Evolutionary conservation across 2,797 vertebrate genomes (phyloP).

Genomic region (Pipistrellus pipistrellus): DNA sequence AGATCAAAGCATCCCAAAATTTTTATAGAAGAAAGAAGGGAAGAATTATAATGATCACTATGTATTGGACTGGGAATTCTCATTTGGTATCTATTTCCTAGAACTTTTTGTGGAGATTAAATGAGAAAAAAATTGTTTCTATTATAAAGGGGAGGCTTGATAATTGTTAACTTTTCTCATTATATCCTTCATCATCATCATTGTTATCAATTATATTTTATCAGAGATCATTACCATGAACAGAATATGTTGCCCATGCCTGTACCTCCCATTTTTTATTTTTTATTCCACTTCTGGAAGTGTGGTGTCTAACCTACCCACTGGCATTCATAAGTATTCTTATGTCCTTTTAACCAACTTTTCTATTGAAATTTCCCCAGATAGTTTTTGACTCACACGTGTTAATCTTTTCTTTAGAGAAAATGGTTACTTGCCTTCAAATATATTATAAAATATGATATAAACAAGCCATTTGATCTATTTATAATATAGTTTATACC

Average conservation of each 20-base stretch:
- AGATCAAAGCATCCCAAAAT: background rate
- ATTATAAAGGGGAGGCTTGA: background rate
- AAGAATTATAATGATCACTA: background rate
- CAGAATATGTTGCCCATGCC: background rate
- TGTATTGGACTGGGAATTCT: background rate
- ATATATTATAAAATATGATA: slow-evolving; percentile 1
- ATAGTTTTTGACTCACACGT: background rate
- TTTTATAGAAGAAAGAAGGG: background rate
- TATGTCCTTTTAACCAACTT: background rate
- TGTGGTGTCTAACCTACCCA: background rate
- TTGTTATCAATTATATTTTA: background rate
- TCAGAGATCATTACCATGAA: background rate
- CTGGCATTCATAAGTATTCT: background rate
- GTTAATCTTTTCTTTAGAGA: background rate
- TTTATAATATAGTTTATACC: background rate
- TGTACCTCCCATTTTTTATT: background rate
- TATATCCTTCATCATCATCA: background rate
- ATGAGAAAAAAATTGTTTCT: background rate
- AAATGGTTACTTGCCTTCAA: background rate
- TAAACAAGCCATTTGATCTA: background rate
- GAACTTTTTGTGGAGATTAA: background rate
- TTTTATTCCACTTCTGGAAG: background rate
- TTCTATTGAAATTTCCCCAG: background rate
- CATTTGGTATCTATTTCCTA: slow-evolving; percentile 15
- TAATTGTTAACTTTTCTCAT: background rate